A percentile compares a stretch with the other conserved stretches of the same genome.
phyloP scores from a whole-genome alignment of 2,797 vertebrate genomes.

The Sebastes taczanowskii region DNA sequence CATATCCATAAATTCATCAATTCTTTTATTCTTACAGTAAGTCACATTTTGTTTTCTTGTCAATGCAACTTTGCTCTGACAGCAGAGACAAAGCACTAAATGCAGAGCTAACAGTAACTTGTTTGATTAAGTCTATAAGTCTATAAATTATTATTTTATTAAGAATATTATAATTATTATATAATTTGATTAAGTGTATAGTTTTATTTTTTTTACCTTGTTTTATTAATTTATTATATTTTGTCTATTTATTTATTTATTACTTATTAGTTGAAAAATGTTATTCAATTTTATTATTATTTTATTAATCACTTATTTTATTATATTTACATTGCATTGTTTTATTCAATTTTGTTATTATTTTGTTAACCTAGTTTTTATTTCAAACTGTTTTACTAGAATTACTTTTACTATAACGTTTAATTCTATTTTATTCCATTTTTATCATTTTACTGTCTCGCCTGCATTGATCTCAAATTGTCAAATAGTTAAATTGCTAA shows the following conservation, averaged over 20 bases:
- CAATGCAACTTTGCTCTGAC: background rate
- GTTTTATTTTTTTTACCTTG: background rate
- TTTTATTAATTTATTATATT: background rate
- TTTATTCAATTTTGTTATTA: background rate
- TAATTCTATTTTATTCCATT: background rate
- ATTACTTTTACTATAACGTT: background rate
- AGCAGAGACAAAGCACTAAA: constrained; percentile 38
- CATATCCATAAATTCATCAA: constrained; percentile 9
- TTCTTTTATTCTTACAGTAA: background rate
- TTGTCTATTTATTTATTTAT: background rate
- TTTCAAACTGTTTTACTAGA: background rate
- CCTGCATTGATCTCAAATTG: background rate
- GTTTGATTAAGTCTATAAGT: too few species aligned
- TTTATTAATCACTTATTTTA: background rate
- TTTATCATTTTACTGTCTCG: background rate
- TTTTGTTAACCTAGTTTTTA: background rate
- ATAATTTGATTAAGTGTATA: too few species aligned
- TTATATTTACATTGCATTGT: too few species aligned
- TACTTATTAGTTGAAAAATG: too few species aligned
- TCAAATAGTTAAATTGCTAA: background rate
- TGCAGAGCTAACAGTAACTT: constrained; percentile 25
- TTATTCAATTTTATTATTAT: background rate
- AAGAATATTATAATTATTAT: too few species aligned
- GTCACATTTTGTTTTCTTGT: constrained; percentile 18
- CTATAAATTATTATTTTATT: too few species aligned